Evolutionary conservation across 2,113 vertebrate species (phyloP).

Genomic region (Sitta europaea): DNA sequence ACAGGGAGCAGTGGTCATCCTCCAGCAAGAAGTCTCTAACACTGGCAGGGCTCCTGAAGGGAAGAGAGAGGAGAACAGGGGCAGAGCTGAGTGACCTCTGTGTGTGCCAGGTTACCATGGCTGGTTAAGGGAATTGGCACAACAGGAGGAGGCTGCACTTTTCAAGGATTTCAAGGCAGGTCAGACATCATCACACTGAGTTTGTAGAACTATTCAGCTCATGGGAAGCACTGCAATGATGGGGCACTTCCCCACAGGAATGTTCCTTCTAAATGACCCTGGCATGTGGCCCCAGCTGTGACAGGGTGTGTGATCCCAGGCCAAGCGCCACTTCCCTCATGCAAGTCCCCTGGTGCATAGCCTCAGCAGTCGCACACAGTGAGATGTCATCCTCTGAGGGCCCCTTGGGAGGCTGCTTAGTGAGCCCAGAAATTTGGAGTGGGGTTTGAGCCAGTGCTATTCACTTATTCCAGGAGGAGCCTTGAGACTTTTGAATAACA

Average conservation of each 20-base stretch:
- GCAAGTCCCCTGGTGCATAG: neutral
- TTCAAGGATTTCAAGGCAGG: neutral
- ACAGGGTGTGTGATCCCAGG: neutral
- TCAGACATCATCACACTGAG: neutral
- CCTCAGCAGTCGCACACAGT: neutral
- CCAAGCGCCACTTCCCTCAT: neutral
- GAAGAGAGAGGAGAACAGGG: neutral
- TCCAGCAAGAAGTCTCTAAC: neutral
- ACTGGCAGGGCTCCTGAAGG: neutral
- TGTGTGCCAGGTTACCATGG: neutral
- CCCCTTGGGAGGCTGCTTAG: neutral
- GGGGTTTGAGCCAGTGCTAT: neutral
- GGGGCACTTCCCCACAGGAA: neutral
- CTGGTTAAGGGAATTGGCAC: neutral
- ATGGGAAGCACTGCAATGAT: rapidly evolving
- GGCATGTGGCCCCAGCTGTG: neutral
- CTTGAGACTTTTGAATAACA: neutral
- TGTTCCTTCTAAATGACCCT: neutral
- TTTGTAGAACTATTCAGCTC: neutral
- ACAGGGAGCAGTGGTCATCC: neutral
- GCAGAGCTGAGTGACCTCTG: neutral
- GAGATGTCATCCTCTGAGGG: neutral
- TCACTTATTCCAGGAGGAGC: neutral
- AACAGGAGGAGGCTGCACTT: neutral
- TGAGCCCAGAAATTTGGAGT: neutral